Evolutionary conservation across 1,140 invertebrate species (phyloP), one percentile per base, ranked within the genome.

Genomic region (Brachionus angularis): DNA sequence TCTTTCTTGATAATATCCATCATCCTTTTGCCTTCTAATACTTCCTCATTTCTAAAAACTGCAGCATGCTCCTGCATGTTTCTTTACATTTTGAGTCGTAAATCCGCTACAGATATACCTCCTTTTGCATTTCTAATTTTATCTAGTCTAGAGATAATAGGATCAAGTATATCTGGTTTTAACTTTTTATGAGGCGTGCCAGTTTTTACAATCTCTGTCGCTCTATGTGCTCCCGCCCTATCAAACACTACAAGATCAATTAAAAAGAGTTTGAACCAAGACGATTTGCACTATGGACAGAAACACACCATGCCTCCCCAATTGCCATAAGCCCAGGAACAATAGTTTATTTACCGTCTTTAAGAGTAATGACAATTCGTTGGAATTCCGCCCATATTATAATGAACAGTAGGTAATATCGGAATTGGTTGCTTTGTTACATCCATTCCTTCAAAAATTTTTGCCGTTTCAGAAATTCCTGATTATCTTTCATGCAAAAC

Each of bases 371-470:
- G 12, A 85, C 86, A 97, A 83, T 98, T 97, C 2, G 94, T 97
- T 1, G 94, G 95, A 12, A 93, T 86, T 39, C 93, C 94, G 42
- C 96, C 96, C 96, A 99, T 99, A 77, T 98, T 98, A 81, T 98
- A 99, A 83, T 98, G 96, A 3, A 98, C 95, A 2, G 96, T 97
- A 4, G 96, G 96, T 71, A 98, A 80, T 14, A 98, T 93, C 1
- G 96, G 96, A 73, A 98, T 96, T 1, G 95, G 93, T 76, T 98
- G 93, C 67, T 90, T 86, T 0, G 92, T 97, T 5, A 97, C 94
- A 83, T 98, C 96, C 5, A 98, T 94, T 34, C 94, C 95, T 64
- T 95, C 93, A 81, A 98, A 99, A 77, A 97, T 96, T 88, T 91
- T 92, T 2, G 94, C 96, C 0, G 94, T 97, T 83, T 98, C 93